Evolutionary conservation across 1,140 invertebrate genomes (phyloP).

Genomic region (Euwallacea similis): DNA sequence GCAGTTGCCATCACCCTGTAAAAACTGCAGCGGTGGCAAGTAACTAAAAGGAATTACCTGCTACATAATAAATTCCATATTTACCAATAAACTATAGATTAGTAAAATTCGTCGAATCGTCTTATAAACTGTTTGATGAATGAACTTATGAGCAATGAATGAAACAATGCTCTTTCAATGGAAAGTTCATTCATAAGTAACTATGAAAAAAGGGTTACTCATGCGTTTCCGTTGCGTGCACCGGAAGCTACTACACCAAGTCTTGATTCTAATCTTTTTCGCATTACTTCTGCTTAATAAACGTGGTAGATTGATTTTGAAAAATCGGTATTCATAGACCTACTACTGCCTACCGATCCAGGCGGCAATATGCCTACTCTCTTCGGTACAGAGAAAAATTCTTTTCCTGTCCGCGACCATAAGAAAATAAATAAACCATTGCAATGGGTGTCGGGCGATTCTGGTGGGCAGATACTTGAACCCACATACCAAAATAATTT

Average conservation of each 20-base stretch:
- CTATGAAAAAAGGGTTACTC: slow-evolving; percentile 26
- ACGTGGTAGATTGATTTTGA: no score
- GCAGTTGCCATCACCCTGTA: no score
- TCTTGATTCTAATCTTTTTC: no score
- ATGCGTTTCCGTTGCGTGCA: slow-evolving; percentile 23
- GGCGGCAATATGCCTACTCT: neutral
- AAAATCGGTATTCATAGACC: no score
- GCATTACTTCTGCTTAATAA: no score
- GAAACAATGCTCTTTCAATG: slow-evolving; percentile 14
- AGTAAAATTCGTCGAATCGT: no score
- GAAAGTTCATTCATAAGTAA: slow-evolving; percentile 27
- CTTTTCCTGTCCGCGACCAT: slow-evolving; percentile 26
- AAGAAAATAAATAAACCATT: slow-evolving; percentile 39
- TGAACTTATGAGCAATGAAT: neutral
- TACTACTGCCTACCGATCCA: no score
- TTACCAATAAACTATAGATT: no score
- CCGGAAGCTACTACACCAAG: slow-evolving; percentile 4
- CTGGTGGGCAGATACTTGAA: slow-evolving; percentile 36
- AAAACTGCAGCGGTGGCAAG: no score
- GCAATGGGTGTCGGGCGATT: slow-evolving; percentile 34
- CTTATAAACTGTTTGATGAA: no score
- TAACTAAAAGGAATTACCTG: no score
- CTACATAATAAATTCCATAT: no score
- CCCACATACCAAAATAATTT: slow-evolving; percentile 40
- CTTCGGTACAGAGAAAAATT: slow-evolving; percentile 21